phyloP scores from a whole-genome alignment of 2,797 vertebrate genomes.

The Smutsia gigantea region DNA sequence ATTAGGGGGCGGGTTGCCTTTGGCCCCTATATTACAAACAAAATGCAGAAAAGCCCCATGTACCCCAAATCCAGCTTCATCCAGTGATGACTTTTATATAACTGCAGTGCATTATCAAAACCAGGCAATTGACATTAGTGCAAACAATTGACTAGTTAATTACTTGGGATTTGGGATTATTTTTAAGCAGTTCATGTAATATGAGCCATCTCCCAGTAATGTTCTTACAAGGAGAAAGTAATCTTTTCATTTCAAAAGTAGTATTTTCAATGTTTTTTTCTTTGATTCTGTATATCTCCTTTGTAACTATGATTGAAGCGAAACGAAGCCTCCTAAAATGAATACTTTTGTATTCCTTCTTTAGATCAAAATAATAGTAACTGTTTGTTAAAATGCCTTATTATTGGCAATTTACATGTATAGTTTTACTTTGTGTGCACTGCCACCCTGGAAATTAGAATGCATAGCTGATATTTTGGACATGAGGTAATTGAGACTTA shows the following conservation, averaged over 20 bases:
- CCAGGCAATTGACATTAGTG: neutral
- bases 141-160: neutral
- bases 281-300: neutral
- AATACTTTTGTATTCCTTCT: neutral
- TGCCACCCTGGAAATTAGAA: neutral
- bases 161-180: neutral
- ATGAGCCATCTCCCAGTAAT: neutral
- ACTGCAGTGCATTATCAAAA: neutral
- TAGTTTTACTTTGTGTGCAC: neutral
- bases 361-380: neutral
- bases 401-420: neutral
- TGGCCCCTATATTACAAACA: neutral
- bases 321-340: neutral
- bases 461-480: neutral
- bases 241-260: neutral
- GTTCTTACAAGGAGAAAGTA: neutral
- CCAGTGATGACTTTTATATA: neutral
- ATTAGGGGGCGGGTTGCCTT: too few species aligned
- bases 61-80: neutral
- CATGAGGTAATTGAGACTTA: neutral
- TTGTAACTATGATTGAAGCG: neutral
- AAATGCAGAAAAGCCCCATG: neutral
- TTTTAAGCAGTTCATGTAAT: neutral
- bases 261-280: neutral
- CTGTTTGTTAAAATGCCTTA: neutral